Evolutionary conservation across 2,888 invertebrate species (phyloP), one percentile per base, ranked within the genome.

Genomic region (Ernsta delagoae): DNA sequence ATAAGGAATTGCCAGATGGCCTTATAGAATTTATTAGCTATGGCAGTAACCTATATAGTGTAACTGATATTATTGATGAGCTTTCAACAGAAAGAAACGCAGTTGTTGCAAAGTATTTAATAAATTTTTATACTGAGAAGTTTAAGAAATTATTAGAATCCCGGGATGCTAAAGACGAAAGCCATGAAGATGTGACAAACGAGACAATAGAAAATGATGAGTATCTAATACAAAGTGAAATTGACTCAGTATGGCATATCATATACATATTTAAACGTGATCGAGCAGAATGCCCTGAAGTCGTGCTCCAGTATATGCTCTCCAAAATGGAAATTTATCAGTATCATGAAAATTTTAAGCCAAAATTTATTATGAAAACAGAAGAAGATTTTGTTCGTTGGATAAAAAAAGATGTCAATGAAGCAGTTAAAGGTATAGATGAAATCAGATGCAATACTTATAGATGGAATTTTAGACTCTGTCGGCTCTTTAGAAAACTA

Each of bases 101-200:
- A 45, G 8, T 45, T 45, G 45, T 45, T 3, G 11, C 45, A n/a
- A 45, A 45, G 5, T n/a, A 45, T 45, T 45, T 45, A n/a, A 45
- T 45, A 45, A 45, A n/a, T 4, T n/a, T 45, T n/a, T 45, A 45
- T n/a, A n/a, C n/a, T 4, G 45, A 45, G 4, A n/a, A 45, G n/a
- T 45, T 45, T n/a, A 45, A 45, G n/a, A 45, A 45, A n/a, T 45
- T 45, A 45, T 45, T 45, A 4, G 45, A 45, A 45, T 45, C 45
- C 11, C 45, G 11, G 11, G n/a, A 4, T 45, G 11, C n/a, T 11
- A n/a, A 45, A n/a, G 45, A 45, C n/a, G 45, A 45, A 11, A 45
- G n/a, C 8, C 4, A 45, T 45, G n/a, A 4, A 45, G 4, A n/a
- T 45, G n/a, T 4, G 1, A n/a, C n/a, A 45, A 45, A 3, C 5